Conservation (phyloP, 2,888 invertebrate genomes). For the Ceramica pisi region DNA sequence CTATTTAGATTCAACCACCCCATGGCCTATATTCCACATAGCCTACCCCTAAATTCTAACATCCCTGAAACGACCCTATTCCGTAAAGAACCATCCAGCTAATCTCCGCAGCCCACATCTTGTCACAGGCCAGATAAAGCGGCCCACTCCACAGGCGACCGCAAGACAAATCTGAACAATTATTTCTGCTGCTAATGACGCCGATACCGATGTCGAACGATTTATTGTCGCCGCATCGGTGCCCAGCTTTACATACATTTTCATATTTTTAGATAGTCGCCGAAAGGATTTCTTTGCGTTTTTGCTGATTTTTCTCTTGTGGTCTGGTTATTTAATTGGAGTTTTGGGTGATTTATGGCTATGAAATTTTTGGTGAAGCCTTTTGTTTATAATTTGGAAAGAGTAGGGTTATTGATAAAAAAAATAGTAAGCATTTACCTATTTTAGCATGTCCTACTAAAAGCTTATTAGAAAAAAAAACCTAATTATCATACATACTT, state of each 20-base stretch:
- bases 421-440: too few species aligned
- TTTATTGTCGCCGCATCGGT: conserved; percentile 84
- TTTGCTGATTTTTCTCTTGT: conserved; percentile 63
- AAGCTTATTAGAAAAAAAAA: too few species aligned
- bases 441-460: too few species aligned
- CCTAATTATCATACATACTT: too few species aligned
- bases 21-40: background rate
- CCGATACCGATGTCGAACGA: conserved; percentile 84
- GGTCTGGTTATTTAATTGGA: conserved; percentile 53
- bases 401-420: too few species aligned
- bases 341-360: conserved; percentile 49
- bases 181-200: conserved; percentile 86
- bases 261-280: conserved; percentile 81
- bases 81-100: conserved; percentile 47
- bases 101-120: conserved; percentile 78
- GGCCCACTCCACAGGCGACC: conserved; percentile 75
- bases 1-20: too few species aligned
- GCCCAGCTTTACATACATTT: conserved; percentile 87
- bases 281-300: conserved; percentile 76
- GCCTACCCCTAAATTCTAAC: background rate
- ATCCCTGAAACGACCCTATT: conserved; percentile 12
- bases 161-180: conserved; percentile 86
- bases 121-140: conserved; percentile 77
- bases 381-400: too few species aligned
- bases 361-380: background rate